Evolutionary conservation across 2,113 vertebrate genomes (phyloP).

Genomic region (Terrapene triunguis): DNA sequence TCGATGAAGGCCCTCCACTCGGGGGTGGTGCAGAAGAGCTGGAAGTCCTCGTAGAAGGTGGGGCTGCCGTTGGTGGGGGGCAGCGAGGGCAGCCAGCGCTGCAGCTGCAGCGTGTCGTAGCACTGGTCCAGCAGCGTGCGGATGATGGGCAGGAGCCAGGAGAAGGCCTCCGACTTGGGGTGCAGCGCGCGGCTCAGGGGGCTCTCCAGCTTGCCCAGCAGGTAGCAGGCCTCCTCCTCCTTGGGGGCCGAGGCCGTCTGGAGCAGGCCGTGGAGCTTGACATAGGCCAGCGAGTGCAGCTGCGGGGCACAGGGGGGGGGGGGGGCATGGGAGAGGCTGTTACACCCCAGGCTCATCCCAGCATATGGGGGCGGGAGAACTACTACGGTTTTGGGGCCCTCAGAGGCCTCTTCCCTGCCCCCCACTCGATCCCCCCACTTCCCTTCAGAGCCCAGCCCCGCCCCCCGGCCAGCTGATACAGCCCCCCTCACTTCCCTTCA

Average conservation of each 20-base stretch:
- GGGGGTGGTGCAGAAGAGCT: conserved; percentile 85
- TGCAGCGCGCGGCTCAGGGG: conserved; percentile 81
- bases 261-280: conserved; percentile 95
- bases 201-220: conserved; percentile 91
- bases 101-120: conserved; percentile 85
- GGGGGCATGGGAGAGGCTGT: rapidly evolving
- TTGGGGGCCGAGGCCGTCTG: conserved; percentile 86
- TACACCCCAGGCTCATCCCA: not conserved
- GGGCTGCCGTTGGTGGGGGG: conserved; percentile 94
- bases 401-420: no score
- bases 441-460: no score
- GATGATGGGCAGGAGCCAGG: conserved; percentile 90
- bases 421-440: no score
- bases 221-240: conserved; percentile 92
- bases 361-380: not conserved
- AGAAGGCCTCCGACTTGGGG: conserved; percentile 78
- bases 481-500: not conserved
- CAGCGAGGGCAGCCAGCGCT: conserved; percentile 89
- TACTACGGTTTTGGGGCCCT: not conserved
- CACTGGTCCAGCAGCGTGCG: conserved; percentile 93
- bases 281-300: conserved; percentile 91
- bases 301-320: conserved; percentile 29
- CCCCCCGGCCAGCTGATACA: no score
- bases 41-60: conserved; percentile 94
- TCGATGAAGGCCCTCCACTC: conserved; percentile 95